Conservation (phyloP, 2,113 vertebrate genomes). For the Seriola dumerili region DNA sequence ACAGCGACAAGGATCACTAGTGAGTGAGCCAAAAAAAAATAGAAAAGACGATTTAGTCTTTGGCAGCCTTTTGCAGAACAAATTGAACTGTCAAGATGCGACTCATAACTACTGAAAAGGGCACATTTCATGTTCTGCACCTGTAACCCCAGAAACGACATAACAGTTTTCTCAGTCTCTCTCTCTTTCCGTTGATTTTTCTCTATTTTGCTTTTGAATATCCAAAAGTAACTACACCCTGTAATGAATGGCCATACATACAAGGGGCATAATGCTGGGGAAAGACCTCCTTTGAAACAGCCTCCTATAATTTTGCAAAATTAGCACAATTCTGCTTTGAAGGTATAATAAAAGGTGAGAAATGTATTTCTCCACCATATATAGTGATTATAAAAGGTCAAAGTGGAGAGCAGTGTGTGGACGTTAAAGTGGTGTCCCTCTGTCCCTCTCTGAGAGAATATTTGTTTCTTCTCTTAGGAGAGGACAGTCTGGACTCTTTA, state of each 20-base stretch:
- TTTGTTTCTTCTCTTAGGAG: neutral
- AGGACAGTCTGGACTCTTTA: neutral
- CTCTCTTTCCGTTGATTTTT: neutral
- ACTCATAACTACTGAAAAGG: conserved; percentile 49
- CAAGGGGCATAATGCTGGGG: conserved; percentile 19
- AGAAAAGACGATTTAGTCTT: conserved; percentile 31
- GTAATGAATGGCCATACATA: neutral
- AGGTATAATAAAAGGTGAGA: neutral
- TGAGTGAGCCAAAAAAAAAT: conserved; percentile 24
- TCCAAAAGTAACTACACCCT: neutral
- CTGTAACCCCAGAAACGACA: conserved; percentile 26
- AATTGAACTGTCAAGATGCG: conserved; percentile 56
- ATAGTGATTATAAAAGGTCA: conserved; percentile 9
- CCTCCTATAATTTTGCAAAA: neutral
- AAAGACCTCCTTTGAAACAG: conserved; percentile 12
- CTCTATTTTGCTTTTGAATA: neutral
- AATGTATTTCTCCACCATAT: conserved; percentile 9
- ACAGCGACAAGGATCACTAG: conserved; percentile 30
- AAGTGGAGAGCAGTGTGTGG: conserved; percentile 1
- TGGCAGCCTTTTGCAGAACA: conserved; percentile 45
- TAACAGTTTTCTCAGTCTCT: neutral
- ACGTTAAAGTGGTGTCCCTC: neutral
- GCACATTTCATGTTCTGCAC: conserved; percentile 49
- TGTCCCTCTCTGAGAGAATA: neutral
- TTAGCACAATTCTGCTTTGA: neutral